A percentile compares a stretch with the other conserved stretches of the same genome.
Evolutionary conservation across 2,888 invertebrate species (phyloP).

Genomic region (Oconnorella tubifera): DNA sequence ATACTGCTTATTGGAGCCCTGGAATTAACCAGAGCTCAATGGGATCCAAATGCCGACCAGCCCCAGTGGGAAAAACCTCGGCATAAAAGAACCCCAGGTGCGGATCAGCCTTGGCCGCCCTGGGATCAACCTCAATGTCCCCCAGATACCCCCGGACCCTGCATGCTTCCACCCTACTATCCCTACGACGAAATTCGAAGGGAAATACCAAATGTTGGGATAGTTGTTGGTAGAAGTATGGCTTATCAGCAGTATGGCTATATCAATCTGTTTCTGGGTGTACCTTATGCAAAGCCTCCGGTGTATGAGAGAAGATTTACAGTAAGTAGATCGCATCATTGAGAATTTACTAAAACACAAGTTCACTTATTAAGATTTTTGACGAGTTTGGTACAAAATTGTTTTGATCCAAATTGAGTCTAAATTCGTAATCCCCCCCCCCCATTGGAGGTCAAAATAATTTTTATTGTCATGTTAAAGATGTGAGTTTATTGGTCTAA

Average conservation of each 20-base stretch:
- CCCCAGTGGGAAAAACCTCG: constrained; percentile 26
- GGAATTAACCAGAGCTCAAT: constrained; percentile 14
- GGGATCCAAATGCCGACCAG: constrained; percentile 22
- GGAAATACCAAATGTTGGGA: constrained; percentile 26
- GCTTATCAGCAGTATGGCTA: constrained; percentile 24
- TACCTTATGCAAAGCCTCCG: constrained; percentile 57
- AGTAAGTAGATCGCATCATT: too few relatives aligned
- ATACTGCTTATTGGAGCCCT: too few relatives aligned
- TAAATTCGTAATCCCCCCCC: too few relatives aligned
- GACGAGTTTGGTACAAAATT: too few relatives aligned
- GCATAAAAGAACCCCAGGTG: constrained; percentile 23
- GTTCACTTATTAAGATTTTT: too few relatives aligned
- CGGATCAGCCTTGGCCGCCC: constrained; percentile 24
- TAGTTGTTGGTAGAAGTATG: constrained; percentile 33
- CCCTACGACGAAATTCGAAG: constrained; percentile 34
- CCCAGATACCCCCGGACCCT: constrained; percentile 26
- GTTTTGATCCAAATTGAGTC: too few relatives aligned
- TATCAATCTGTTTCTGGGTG: constrained; percentile 55
- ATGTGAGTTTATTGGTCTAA: too few relatives aligned
- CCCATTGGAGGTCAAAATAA: too few relatives aligned
- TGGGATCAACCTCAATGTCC: constrained; percentile 30
- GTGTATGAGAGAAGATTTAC: constrained; percentile 49
- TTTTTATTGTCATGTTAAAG: too few relatives aligned
- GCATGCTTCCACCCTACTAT: constrained; percentile 32
- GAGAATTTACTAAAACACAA: too few relatives aligned